phyloP scores from a whole-genome alignment of 2,888 invertebrate species.

The Ceratothoa steindachneri region DNA sequence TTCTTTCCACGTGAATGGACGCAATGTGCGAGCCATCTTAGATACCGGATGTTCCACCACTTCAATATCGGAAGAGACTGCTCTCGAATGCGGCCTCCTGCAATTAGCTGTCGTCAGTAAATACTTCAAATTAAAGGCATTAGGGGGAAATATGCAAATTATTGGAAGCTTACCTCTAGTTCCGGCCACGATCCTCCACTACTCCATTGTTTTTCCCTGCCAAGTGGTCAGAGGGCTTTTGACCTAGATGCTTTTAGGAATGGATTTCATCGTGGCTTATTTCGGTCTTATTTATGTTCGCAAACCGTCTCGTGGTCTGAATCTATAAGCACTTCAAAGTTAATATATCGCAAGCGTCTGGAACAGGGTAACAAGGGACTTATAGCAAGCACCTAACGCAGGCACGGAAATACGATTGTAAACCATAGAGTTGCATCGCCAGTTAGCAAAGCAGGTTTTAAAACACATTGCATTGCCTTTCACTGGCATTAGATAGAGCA shows the following conservation, averaged over 20 bases:
- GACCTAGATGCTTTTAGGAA: conserved; percentile 14
- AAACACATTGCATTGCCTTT: background rate
- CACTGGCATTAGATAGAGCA: background rate
- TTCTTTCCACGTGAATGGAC: conserved; percentile 7
- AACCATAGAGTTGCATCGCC: background rate
- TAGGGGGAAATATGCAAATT: conserved; percentile 23
- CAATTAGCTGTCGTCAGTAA: conserved; percentile 11
- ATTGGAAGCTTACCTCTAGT: conserved; percentile 13
- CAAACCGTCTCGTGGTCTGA: background rate
- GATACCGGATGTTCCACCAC: conserved; percentile 19
- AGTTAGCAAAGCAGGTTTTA: background rate
- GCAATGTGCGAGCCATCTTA: background rate
- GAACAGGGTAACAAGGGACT: background rate
- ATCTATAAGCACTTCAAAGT: background rate
- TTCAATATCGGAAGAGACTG: conserved; percentile 17
- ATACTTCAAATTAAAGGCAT: conserved; percentile 6
- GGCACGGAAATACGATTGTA: background rate
- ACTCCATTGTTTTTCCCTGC: conserved; percentile 20
- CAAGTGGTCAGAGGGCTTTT: conserved; percentile 14
- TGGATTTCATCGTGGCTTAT: conserved; percentile 18
- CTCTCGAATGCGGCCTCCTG: conserved; percentile 2
- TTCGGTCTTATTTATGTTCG: conserved; percentile 4
- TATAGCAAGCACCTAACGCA: background rate
- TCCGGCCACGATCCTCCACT: conserved; percentile 11
- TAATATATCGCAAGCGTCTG: background rate